phyloP scores from a whole-genome alignment of 2,888 invertebrate species.

The Agrenia bidenticulata region DNA sequence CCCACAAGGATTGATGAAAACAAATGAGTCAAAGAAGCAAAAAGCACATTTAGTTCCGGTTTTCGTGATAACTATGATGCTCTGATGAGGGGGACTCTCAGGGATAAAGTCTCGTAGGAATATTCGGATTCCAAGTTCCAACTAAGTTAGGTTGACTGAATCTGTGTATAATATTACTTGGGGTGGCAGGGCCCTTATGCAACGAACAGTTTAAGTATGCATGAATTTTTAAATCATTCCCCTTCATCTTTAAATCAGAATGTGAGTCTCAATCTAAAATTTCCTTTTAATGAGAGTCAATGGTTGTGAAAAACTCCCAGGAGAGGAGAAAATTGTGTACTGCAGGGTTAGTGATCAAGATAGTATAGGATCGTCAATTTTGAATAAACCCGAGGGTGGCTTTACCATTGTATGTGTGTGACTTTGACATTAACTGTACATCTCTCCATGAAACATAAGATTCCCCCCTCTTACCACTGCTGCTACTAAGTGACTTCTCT shows the following conservation, averaged over 20 bases:
- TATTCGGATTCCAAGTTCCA: too few relatives aligned
- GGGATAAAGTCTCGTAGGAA: too few relatives aligned
- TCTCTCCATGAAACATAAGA: too few relatives aligned
- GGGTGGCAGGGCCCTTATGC: neutral
- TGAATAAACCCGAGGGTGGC: conserved; percentile 17
- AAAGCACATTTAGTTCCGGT: too few relatives aligned
- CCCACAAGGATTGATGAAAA: too few relatives aligned
- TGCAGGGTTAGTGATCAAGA: conserved; percentile 17
- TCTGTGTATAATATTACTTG: too few relatives aligned
- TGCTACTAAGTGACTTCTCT: conserved; percentile 1
- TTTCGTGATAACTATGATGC: too few relatives aligned
- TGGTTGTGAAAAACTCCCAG: conserved; percentile 17
- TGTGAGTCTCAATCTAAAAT: conserved; percentile 15
- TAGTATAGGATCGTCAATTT: conserved; percentile 9
- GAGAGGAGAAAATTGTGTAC: neutral
- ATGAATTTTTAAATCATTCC: conserved; percentile 24
- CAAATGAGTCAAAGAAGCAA: too few relatives aligned
- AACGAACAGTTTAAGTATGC: neutral
- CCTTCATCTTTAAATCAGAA: conserved; percentile 18
- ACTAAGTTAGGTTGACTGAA: too few relatives aligned
- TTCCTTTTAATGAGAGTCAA: conserved; percentile 23
- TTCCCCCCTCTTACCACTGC: neutral
- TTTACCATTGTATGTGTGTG: conserved; percentile 8
- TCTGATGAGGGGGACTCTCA: too few relatives aligned
- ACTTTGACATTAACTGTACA: conserved; percentile 10